Conservation (phyloP, 2,888 invertebrate genomes). For the Formica aserva region DNA sequence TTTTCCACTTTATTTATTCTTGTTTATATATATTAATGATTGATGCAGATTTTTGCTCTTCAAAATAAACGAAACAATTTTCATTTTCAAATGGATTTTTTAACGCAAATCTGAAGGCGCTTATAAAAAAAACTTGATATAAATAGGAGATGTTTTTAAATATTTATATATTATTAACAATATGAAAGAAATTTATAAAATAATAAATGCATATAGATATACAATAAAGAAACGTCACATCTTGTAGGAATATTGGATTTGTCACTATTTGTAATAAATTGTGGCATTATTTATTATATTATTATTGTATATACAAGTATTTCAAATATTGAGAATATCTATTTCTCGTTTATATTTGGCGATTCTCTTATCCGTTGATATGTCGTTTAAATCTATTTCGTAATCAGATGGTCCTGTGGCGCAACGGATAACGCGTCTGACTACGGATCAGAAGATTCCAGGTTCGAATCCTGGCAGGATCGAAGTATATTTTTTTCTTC, state of each 20-base stretch:
- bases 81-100: background rate
- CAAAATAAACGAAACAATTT: background rate
- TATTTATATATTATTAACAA: constrained; percentile 6
- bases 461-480: constrained; percentile 90
- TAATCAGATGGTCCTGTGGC: constrained; percentile 86
- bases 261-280: background rate
- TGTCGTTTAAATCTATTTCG: constrained; percentile 87
- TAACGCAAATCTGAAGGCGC: background rate
- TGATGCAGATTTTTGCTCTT: background rate
- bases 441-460: constrained; percentile 86
- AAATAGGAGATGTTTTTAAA: background rate
- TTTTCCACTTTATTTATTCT: background rate
- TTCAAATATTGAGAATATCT: background rate
- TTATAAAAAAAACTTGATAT: background rate
- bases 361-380: background rate
- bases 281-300: background rate
- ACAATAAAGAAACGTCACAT: background rate
- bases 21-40: background rate
- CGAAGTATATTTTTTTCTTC: constrained; percentile 75
- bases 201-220: background rate
- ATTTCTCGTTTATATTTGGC: background rate
- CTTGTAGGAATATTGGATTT: background rate
- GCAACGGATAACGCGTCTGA: constrained; percentile 80
- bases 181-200: background rate
- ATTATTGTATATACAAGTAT: background rate